These are phyloP conservation scores for Goniozus legneri DNA, from an alignment of 1,140 invertebrate species.

Conservation along the genomic window DNA sequence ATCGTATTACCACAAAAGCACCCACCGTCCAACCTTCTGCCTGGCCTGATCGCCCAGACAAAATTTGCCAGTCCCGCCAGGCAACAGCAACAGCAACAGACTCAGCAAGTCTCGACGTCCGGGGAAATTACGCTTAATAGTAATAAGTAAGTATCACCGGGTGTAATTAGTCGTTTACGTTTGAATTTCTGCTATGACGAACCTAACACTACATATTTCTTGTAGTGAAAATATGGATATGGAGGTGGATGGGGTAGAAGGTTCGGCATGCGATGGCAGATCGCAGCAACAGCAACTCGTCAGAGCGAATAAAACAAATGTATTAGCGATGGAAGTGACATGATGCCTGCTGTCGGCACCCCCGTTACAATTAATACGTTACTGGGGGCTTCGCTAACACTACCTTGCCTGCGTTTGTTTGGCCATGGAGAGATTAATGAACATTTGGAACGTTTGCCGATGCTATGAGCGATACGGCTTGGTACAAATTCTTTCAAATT, in stretches of 20 bases:
- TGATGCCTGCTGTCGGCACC: constrained; percentile 53
- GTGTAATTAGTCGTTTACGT: no score
- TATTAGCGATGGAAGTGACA: constrained; percentile 54
- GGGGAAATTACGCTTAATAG: constrained; percentile 57
- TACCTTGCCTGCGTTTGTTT: constrained; percentile 38
- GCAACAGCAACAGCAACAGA: constrained; percentile 40
- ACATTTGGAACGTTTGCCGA: neutral
- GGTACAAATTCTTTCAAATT: no score
- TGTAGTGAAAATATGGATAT: constrained; percentile 50
- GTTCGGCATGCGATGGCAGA: constrained; percentile 42
- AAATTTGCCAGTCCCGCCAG: constrained; percentile 47
- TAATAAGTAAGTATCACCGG: constrained; percentile 49
- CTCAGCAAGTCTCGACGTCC: constrained; percentile 48
- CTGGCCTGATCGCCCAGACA: constrained; percentile 43
- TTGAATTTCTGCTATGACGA: no score
- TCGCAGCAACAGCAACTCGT: constrained; percentile 46
- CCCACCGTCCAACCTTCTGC: constrained; percentile 48
- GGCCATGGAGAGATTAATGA: constrained; percentile 1
- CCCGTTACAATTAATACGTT: constrained; percentile 46
- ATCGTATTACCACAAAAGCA: constrained; percentile 49
- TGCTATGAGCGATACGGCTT: constrained; percentile 30
- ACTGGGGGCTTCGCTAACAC: constrained; percentile 51
- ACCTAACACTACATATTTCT: no score
- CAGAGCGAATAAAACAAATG: constrained; percentile 50
- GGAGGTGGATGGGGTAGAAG: constrained; percentile 47